phyloP scores from a whole-genome alignment of 2,888 invertebrate species.

The Cheilosia vernalis region DNA sequence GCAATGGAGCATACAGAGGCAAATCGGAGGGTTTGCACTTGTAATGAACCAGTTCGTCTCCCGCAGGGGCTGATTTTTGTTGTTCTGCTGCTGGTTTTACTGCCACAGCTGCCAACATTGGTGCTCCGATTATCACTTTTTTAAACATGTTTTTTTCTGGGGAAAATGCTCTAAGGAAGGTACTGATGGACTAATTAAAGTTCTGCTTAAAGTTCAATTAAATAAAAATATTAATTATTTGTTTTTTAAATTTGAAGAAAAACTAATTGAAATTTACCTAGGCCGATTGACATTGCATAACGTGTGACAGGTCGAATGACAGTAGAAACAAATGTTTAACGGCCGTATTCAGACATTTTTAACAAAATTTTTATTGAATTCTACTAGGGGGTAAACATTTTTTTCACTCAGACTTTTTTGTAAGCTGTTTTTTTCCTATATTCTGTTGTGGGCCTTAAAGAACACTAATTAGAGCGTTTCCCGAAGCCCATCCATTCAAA shows the following conservation, averaged over 20 bases:
- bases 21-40: constrained; percentile 81
- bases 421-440: no score
- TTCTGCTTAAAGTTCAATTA: constrained; percentile 7
- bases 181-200: constrained; percentile 10
- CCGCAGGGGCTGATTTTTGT: constrained; percentile 32
- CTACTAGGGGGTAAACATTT: no score
- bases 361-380: not conserved
- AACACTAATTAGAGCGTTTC: no score
- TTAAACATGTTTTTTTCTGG: constrained; percentile 75
- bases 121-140: constrained; percentile 71
- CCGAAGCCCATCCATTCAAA: no score
- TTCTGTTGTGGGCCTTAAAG: no score
- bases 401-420: no score
- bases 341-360: constrained; percentile 1
- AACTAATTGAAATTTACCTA: constrained; percentile 50
- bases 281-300: constrained; percentile 76
- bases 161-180: constrained; percentile 8
- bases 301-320: constrained; percentile 47
- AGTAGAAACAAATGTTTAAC: not conserved
- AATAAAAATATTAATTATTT: constrained; percentile 14
- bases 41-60: constrained; percentile 75
- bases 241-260: constrained; percentile 35
- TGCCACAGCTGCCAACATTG: constrained; percentile 78
- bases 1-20: constrained; percentile 81
- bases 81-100: constrained; percentile 68